Conservation (phyloP, 2,113 vertebrate species). For the Lasiurus borealis region DNA sequence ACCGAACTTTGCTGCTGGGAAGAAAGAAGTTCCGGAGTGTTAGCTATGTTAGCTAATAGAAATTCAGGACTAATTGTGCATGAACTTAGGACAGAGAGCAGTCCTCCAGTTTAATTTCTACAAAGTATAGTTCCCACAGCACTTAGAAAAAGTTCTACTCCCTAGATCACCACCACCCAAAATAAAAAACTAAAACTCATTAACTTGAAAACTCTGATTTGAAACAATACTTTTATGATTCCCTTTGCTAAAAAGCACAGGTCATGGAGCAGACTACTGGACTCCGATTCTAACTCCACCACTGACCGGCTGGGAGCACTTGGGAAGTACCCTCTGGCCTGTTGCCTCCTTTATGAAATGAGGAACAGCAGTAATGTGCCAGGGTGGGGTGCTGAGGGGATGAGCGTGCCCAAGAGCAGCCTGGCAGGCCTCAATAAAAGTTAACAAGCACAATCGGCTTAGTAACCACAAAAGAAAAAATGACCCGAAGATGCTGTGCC, state of each 20-base stretch:
- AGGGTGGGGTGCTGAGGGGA: background rate
- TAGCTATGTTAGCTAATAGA: background rate
- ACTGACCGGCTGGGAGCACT: background rate
- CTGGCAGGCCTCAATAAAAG: background rate
- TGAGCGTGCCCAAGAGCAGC: background rate
- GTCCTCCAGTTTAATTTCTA: background rate
- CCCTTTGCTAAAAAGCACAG: background rate
- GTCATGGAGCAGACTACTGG: background rate
- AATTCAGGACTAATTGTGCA: background rate
- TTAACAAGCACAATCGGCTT: background rate
- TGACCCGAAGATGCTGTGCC: background rate
- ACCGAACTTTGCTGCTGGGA: constrained; percentile 83
- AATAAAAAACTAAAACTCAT: constrained; percentile 18
- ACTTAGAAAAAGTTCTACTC: background rate
- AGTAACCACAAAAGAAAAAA: background rate
- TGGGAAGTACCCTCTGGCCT: background rate
- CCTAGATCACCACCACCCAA: background rate
- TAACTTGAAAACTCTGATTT: constrained; percentile 3
- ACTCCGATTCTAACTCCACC: background rate
- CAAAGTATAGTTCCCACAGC: background rate
- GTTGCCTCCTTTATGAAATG: background rate
- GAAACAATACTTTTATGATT: background rate
- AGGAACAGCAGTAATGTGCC: background rate
- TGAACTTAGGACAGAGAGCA: background rate
- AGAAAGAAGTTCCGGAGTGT: constrained; percentile 61